Evolutionary conservation across 2,888 invertebrate species (phyloP), one percentile per base, ranked within the genome.

Genomic region (Lymantria dispar): DNA sequence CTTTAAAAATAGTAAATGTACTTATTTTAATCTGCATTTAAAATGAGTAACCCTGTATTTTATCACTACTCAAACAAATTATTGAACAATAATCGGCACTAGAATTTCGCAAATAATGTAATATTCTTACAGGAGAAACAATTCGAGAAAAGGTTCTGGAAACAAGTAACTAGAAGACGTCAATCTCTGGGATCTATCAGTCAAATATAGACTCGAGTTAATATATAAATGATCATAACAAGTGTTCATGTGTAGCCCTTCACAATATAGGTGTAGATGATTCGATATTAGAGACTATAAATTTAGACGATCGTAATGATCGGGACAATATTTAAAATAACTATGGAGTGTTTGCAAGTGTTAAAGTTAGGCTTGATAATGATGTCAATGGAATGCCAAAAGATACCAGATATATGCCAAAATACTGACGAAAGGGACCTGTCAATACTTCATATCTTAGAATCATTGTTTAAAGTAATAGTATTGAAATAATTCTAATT

Each of bases 71-170:
- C 8, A 2, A 33, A 7, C 33, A 1, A 33, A 33, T 10, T 10
- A 33, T 33, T 33, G 38, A 38, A 38, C 38, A 38, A 8, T 9
- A 38, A 33, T 7, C 33, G 9, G 10, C 33, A 33, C 22, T 22
- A 22, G 22, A 22, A 41, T 29, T 50, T 12, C 54, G 12, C 62
- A 56, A 73, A 67, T 73, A 69, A 64, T 63, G 29, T 49, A 55
- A 62, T 71, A 50, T 62, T 83, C 72, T 92, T 91, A 48, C 87
- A 95, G 95, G 95, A 95, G 75, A 95, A 95, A 83, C 94, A 95
- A 76, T 86, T 95, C 80, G 95, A 96, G 80, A 94, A 95, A 79
- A 91, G 95, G 73, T 95, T 96, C 80, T 95, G 95, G 95, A 95
- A 95, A 86, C 95, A 96, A 82, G 92, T 96, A 70, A 94, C 94